Conservation (phyloP, 1,140 invertebrate genomes). For the Aphidius gifuensis region DNA sequence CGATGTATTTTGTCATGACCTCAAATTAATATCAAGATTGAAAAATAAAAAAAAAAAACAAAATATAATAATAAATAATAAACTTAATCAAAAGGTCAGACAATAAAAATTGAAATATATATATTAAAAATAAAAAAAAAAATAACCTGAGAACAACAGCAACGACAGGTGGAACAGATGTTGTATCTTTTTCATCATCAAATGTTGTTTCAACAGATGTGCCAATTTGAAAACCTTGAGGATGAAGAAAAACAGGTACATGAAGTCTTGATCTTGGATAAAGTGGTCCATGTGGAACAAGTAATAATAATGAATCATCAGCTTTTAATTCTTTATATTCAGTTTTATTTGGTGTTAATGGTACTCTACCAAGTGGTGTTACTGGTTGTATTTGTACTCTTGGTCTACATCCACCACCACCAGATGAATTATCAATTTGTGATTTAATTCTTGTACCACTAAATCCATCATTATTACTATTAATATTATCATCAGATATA, state of each 20-base stretch:
- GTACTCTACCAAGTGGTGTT: constrained; percentile 68
- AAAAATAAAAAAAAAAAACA: too few species aligned
- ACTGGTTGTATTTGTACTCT: constrained; percentile 75
- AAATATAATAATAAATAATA: too few species aligned
- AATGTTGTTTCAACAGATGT: constrained; percentile 16
- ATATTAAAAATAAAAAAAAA: constrained; percentile 18
- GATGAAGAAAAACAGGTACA: constrained; percentile 80
- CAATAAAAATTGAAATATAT: neutral
- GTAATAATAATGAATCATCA: constrained; percentile 75
- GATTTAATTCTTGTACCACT: constrained; percentile 18
- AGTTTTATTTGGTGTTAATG: constrained; percentile 70
- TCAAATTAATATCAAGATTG: too few species aligned
- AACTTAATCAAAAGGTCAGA: too few species aligned
- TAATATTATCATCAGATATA: constrained; percentile 11
- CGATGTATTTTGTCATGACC: too few species aligned
- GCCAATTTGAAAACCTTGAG: constrained; percentile 33
- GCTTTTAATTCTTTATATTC: constrained; percentile 77
- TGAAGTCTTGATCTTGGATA: constrained; percentile 86
- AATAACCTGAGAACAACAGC: constrained; percentile 79
- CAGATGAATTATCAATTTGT: constrained; percentile 25
- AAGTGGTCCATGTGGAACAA: constrained; percentile 81
- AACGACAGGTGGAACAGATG: constrained; percentile 59
- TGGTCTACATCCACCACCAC: constrained; percentile 62
- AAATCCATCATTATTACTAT: neutral
- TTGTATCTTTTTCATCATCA: constrained; percentile 51